Base-by-base conservation (phyloP, 2,888 invertebrate species). In the Eueremaeus valkanovi region DNA sequence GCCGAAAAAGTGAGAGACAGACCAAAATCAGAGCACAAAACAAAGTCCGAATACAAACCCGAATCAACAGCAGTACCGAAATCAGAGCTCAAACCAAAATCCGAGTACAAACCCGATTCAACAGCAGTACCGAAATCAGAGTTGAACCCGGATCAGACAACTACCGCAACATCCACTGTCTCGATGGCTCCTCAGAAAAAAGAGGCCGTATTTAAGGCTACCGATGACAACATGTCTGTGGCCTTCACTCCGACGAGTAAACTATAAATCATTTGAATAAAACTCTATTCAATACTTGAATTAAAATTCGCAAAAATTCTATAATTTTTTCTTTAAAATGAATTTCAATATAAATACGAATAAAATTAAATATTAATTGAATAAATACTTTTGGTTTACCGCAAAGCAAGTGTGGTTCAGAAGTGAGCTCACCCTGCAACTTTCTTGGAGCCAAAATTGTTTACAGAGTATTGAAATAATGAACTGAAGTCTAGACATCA, bases 151-250 rank as follows among this genome's bases (percentile, higher is more conserved):
- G 2, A 24, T 3, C 11, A 18, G 45, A 13, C 6, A 31, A 63
- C 18, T 31, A 18, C 31, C 8, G 16, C n/a, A 0, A 33, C 33
- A 13, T 63, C 63, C 9, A 63, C 63, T 6, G 16, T 63, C 8
- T 63, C 63, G 16, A 33, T n/a, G 3, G 31, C 63, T n/a, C 63
- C 63, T 0, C 33, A 63, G 33, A 63, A 63, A 29, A 33, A 31
- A 3, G 63, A 13, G 63, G 63, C 63, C 16, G 63, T 33, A 5
- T 33, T 63, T 33, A 63, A 63, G 13, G 24, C 42, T 16, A 68
- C 68, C 24, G 68, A 68, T 18, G 68, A 68, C 42, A 42, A 40
- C 24, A 68, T 68, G 68, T 68, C 68, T 1, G 21, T 68, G 24
- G 36, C 68, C 21, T 42, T 68, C 42, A 42, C 24, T 24, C 40